Evolutionary conservation across 2,888 invertebrate species (phyloP), one percentile per base, ranked within the genome.

Genomic region (Philonicus albiceps): DNA sequence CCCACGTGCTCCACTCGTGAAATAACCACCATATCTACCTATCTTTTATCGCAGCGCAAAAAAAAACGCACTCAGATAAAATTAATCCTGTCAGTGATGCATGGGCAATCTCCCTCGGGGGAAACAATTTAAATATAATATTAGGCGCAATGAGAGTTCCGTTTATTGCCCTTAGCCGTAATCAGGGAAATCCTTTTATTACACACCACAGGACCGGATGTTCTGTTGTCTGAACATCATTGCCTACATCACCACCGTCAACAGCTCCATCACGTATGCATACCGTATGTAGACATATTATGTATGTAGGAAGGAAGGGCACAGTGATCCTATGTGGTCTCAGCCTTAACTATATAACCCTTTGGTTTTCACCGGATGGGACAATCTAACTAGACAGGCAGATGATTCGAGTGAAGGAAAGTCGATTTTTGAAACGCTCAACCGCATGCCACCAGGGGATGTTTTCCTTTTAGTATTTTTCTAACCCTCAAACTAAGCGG

Each of bases 351-450:
- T 27, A 27, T 64, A 11, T 64, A 27, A 78, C 40, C 27, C 40
- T 43, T 49, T 72, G 73, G 43, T 27, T 73, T 84, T 11, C 73
- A 73, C 73, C 73, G 84, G 73, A 84, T 73, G 43, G 73, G 84
- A 84, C 73, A 73, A 72, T 37, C 43, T 27, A 73, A 30, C 40
- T 73, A 73, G 84, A 43, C 49, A 84, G 84, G 49, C 49, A 43
- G 84, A 84, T 84, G 73, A 84, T 40, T 73, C 37, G 34, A 81
- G 81, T 19, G 55, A 84, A 84, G 84, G 73, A 34, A 64, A 84
- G 84, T 84, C 73, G 84, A 84, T 84, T 84, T 81, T 84, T 43
- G 84, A 73, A 84, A 73, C 84, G 84, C 73, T 73, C 73, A 84
- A 84, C 73, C 72, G 73, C 34, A 73, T 73, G 73, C 84, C 55